These are phyloP conservation scores for Oncorhynchus keta DNA, from an alignment of 2,113 vertebrate species.

Conservation along the genomic window DNA sequence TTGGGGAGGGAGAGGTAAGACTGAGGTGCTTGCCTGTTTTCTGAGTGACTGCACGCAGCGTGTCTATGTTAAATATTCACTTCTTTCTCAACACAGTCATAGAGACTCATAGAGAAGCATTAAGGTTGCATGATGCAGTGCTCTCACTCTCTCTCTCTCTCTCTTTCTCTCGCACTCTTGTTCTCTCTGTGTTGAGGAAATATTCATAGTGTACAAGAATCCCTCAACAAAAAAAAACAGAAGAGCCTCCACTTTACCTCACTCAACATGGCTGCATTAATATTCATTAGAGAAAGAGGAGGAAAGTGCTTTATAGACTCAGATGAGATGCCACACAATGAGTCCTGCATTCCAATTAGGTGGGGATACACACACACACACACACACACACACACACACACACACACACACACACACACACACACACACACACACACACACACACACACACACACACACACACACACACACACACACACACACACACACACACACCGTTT, in stretches of 20 bases:
- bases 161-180: too few relatives aligned
- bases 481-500: background rate
- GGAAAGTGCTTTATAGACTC: constrained; percentile 15
- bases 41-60: too few relatives aligned
- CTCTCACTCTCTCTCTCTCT: constrained; percentile 1
- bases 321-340: constrained; percentile 13
- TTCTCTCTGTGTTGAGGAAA: background rate
- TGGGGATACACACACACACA: too few relatives aligned
- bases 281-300: constrained; percentile 17
- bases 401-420: too few relatives aligned
- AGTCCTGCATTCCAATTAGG: background rate
- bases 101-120: constrained; percentile 1
- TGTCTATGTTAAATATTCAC: background rate
- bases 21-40: too few relatives aligned
- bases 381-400: too few relatives aligned
- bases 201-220: constrained; percentile 3
- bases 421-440: too few relatives aligned
- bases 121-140: constrained; percentile 18
- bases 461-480: background rate
- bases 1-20: too few relatives aligned
- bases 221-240: constrained; percentile 13
- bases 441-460: background rate
- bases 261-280: constrained; percentile 2
- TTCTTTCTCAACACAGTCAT: background rate
- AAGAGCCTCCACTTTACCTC: background rate